Base-by-base conservation (phyloP, 2,113 vertebrate genomes). In the Agapornis roseicollis region DNA sequence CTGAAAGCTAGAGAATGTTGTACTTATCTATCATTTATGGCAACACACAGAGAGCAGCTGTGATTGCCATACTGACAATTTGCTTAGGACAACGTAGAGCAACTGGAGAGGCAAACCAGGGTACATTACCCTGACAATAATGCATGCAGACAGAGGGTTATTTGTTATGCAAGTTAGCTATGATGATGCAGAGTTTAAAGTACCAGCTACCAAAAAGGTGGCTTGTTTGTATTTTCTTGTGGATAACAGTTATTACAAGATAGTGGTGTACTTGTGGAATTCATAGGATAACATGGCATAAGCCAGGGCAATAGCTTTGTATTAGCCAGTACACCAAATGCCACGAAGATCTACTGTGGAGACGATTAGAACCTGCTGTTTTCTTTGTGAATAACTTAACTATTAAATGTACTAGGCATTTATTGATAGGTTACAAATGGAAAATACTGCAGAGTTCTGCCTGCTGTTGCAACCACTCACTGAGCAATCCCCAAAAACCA, bases 11-110 rank as follows among this genome's bases (percentile, higher is more conserved):
- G 64, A 93, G 83, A 69, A 44, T 24, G 41, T 25, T 18, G 24
- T 41, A 29, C 63, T 95, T 95, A 90, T 95, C 97, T 83, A 89
- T 97, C 97, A 96, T 35, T 89, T 69, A 61, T 80, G 94, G 94
- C 82, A 85, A 93, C 94, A 74, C 69, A 79, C 94, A 33, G 94
- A 78, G 97, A 89, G 71, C 96, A 94, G 85, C 92, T 90, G 89
- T 12, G 95, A 96, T 92, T 31, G 85, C 53, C 29, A 81, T n/a
- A 46, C 90, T 80, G 81, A 83, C 77, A 85, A 46, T 92, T 78
- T 95, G 52, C 94, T 83, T 42, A 17, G 76, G 53, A 96, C 88
- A 27, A 84, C 20, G 61, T 47, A 96, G 89, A 70, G 58, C 61
- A 94, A 90, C 85, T 39, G 41, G 55, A 90, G 77, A 93, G 81